phyloP scores from a whole-genome alignment of 2,888 invertebrate genomes.

The Trichogramma evanescens region DNA sequence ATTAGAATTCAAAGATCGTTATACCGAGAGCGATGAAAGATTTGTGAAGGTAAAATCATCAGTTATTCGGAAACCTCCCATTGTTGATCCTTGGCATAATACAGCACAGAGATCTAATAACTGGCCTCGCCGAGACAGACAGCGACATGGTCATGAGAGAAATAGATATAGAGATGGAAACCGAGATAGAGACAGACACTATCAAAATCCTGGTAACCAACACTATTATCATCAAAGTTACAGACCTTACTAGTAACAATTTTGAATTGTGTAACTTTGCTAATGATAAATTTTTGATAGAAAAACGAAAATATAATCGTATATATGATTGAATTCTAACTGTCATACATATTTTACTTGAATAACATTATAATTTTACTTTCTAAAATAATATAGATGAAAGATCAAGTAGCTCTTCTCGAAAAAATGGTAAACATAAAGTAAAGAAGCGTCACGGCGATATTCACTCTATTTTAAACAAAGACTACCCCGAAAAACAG shows the following conservation, averaged over 20 bases:
- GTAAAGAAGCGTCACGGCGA: too few species aligned
- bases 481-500: too few species aligned
- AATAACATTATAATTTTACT: not conserved
- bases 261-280: not conserved
- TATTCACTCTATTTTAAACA: too few species aligned
- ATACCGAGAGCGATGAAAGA: constrained; percentile 57
- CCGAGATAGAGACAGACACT: constrained; percentile 2
- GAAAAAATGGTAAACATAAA: too few species aligned
- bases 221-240: constrained; percentile 21
- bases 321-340: not conserved
- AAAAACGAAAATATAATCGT: constrained; percentile 1
- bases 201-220: constrained; percentile 23
- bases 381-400: too few species aligned
- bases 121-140: constrained; percentile 29
- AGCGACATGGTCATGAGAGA: constrained; percentile 27
- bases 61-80: constrained; percentile 52
- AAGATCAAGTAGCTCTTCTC: too few species aligned
- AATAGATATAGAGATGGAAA: constrained; percentile 19
- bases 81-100: constrained; percentile 54
- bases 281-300: not conserved
- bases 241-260: constrained; percentile 19
- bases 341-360: not conserved
- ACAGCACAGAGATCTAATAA: constrained; percentile 29
- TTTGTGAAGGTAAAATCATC: constrained; percentile 51
- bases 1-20: constrained; percentile 57